Evolutionary conservation across 2,888 invertebrate genomes (phyloP).

Genomic region (Brachyopa scutellaris): DNA sequence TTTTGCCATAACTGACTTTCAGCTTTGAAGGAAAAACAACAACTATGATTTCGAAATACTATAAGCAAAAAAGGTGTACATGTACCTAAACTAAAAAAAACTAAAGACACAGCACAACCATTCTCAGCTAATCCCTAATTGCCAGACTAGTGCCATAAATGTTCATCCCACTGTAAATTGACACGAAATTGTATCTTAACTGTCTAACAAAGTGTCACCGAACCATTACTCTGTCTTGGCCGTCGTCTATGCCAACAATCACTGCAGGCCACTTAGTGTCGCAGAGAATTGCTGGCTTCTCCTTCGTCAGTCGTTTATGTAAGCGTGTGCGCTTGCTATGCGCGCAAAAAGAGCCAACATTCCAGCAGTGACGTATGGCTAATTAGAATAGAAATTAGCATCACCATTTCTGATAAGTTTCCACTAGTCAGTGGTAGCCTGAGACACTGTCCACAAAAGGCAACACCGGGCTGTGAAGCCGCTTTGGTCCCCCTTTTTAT

Average conservation of each 20-base stretch:
- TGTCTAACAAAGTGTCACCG: constrained; percentile 63
- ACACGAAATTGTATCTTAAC: constrained; percentile 68
- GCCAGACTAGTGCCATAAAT: constrained; percentile 67
- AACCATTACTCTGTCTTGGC: constrained; percentile 60
- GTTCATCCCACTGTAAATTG: constrained; percentile 69
- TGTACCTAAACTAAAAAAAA: no score
- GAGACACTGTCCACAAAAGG: constrained; percentile 41
- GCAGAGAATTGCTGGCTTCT: constrained; percentile 42
- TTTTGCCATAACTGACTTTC: no score
- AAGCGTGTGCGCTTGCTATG: constrained; percentile 20
- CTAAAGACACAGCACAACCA: constrained; percentile 44
- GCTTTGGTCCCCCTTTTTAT: constrained; percentile 8
- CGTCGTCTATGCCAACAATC: constrained; percentile 46
- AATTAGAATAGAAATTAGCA: constrained; percentile 73
- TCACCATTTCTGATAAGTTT: constrained; percentile 70
- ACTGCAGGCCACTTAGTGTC: constrained; percentile 54
- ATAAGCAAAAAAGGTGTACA: no score
- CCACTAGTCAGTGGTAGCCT: constrained; percentile 46
- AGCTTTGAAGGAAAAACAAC: no score
- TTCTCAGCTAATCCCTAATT: constrained; percentile 65
- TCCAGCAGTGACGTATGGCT: constrained; percentile 70
- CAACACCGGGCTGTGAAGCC: constrained; percentile 16
- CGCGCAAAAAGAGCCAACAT: constrained; percentile 56
- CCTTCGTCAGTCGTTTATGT: constrained; percentile 22
- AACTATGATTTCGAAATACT: no score